phyloP scores from a whole-genome alignment of 1,140 invertebrate genomes.

The Pachyrhynchus sulphureomaculatus region DNA sequence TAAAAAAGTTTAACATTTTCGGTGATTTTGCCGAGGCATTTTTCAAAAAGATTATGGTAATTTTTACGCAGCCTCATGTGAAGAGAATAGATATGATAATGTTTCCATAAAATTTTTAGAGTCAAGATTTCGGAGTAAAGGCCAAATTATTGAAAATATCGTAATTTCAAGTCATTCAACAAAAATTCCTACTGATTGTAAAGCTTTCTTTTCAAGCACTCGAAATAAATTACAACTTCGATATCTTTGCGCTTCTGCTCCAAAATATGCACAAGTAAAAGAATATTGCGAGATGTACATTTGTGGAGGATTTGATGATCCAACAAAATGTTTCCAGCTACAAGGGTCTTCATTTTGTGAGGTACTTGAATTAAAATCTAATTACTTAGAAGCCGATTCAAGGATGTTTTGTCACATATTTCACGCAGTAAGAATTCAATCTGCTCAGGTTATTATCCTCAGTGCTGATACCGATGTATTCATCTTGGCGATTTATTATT shows the following conservation, averaged over 20 bases:
- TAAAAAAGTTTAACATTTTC: conserved; percentile 32
- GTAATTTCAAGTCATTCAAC: conserved; percentile 28
- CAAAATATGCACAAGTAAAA: conserved; percentile 24
- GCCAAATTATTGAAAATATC: conserved; percentile 32
- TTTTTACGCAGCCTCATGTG: conserved; percentile 25
- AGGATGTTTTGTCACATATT: conserved; percentile 17
- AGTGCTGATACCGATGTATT: conserved; percentile 29
- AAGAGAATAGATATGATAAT: conserved; percentile 28
- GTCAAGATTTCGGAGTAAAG: conserved; percentile 28
- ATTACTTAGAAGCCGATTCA: conserved; percentile 27
- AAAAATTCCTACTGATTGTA: conserved; percentile 26
- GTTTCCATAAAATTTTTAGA: conserved; percentile 31
- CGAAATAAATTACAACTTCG: conserved; percentile 33
- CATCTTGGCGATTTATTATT: conserved; percentile 22
- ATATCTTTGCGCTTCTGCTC: conserved; percentile 27
- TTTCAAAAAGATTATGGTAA: conserved; percentile 30
- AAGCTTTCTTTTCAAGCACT: conserved; percentile 28
- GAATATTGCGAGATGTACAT: conserved; percentile 33
- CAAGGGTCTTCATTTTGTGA: conserved; percentile 33
- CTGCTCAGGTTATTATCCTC: conserved; percentile 9
- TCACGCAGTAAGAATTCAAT: conserved; percentile 6
- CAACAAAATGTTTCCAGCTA: conserved; percentile 36
- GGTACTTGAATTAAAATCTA: conserved; percentile 31
- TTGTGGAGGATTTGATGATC: conserved; percentile 37
- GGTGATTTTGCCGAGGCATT: conserved; percentile 31